Evolutionary conservation across 2,113 vertebrate genomes (phyloP).

Genomic region (Eonycteris spelaea): DNA sequence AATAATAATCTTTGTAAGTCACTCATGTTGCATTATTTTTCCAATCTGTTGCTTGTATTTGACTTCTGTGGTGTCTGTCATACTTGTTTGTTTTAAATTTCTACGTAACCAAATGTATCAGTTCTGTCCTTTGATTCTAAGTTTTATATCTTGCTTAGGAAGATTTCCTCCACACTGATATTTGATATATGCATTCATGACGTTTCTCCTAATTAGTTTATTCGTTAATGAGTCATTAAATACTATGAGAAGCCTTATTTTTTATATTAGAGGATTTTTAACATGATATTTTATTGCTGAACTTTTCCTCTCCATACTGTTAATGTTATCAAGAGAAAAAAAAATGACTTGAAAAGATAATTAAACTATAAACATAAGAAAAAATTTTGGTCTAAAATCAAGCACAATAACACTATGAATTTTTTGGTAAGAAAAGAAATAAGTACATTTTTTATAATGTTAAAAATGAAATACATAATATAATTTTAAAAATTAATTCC

Average conservation of each 20-base stretch:
- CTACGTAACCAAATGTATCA: background rate
- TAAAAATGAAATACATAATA: background rate
- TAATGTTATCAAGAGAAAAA: background rate
- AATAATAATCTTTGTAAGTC: background rate
- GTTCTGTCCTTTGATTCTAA: background rate
- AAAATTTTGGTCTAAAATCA: background rate
- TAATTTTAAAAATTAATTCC: constrained; percentile 1
- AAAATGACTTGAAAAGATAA: background rate
- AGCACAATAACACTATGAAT: background rate
- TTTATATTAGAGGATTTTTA: background rate
- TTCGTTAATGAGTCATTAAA: background rate
- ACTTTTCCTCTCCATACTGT: background rate
- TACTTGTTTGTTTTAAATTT: background rate
- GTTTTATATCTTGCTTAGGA: constrained; percentile 1
- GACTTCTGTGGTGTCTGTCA: background rate
- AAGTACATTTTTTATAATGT: background rate
- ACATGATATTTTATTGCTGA: background rate
- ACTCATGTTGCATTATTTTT: background rate
- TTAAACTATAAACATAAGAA: background rate
- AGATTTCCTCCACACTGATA: background rate
- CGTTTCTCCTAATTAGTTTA: background rate
- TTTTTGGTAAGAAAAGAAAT: background rate
- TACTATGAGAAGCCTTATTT: background rate
- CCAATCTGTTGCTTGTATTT: background rate
- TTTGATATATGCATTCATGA: background rate